Percentiles rank a stretch among this genome's conserved stretches.
Conservation (phyloP, 2,888 invertebrate species). For the Lasius platythorax region DNA sequence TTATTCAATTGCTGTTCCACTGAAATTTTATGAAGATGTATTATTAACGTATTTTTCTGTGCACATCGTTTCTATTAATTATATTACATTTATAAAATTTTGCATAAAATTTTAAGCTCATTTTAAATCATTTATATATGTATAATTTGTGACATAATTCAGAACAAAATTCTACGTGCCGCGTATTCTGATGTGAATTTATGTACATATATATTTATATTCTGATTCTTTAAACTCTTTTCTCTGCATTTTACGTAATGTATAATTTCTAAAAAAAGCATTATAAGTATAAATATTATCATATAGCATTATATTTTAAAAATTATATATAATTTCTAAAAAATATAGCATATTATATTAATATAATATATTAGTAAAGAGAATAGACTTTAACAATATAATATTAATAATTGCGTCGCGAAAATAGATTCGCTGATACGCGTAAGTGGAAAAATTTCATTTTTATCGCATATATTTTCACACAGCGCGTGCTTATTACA, state of each 20-base stretch:
- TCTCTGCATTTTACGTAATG: background rate
- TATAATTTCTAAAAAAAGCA: background rate
- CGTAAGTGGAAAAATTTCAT: background rate
- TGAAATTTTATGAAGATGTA: background rate
- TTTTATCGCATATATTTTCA: slow-evolving; percentile 18
- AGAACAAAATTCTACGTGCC: background rate
- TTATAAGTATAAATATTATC: too few relatives aligned
- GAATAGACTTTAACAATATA: background rate
- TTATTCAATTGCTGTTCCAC: background rate
- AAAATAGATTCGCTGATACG: slow-evolving; percentile 16
- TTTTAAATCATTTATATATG: background rate
- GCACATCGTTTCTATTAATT: background rate
- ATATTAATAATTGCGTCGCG: background rate
- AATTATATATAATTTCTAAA: background rate
- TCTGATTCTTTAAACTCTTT: background rate
- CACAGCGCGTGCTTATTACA: background rate
- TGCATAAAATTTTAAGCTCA: background rate
- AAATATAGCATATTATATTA: background rate
- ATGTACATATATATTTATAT: background rate
- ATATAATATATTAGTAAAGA: background rate
- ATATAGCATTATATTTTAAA: too few relatives aligned
- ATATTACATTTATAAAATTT: background rate
- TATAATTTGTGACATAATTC: background rate
- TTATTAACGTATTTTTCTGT: background rate
- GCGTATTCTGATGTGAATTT: background rate